Percentiles rank a stretch among this genome's conserved stretches.
Conservation (phyloP, 2,888 invertebrate genomes). For the Teleogryllus oceanicus region DNA sequence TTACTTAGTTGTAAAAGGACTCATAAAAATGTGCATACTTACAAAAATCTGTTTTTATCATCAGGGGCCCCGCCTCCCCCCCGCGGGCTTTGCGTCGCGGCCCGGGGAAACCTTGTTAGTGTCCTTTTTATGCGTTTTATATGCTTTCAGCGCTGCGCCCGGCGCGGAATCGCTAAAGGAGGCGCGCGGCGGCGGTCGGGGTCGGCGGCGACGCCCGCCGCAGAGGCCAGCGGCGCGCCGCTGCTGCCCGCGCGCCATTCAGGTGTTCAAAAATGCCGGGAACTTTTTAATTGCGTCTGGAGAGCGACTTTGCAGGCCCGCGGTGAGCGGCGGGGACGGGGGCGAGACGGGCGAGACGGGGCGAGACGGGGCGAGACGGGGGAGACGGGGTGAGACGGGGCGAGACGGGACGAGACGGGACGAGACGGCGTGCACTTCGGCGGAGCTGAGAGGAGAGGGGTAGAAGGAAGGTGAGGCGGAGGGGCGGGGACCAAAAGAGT, state of each 20-base stretch:
- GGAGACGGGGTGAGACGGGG: too few species aligned
- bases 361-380: too few species aligned
- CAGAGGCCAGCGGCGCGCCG: neutral
- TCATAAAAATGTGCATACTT: slow-evolving; percentile 18
- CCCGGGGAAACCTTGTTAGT: neutral
- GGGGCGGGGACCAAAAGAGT: too few species aligned
- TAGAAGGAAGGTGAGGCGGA: too few species aligned
- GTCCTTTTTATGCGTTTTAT: slow-evolving; percentile 18
- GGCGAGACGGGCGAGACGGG: too few species aligned
- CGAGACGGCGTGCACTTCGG: too few species aligned
- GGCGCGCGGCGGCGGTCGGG: too few species aligned
- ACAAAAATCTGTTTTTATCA: slow-evolving; percentile 18
- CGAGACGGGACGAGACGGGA: too few species aligned
- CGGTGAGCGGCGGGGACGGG: too few species aligned
- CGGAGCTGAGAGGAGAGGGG: too few species aligned
- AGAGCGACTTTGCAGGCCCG: neutral
- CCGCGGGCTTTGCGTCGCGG: neutral
- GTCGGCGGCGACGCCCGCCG: neutral
- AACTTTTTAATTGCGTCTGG: slow-evolving; percentile 2
- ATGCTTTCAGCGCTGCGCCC: neutral
- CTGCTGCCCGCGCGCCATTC: neutral
- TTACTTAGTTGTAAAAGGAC: slow-evolving; percentile 18
- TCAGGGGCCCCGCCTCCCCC: neutral
- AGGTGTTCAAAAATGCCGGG: neutral
- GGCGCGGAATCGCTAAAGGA: neutral